Evolutionary conservation across 1,140 invertebrate genomes (phyloP), one percentile per base, ranked within the genome.

Genomic region (Dinoponera quadriceps): DNA sequence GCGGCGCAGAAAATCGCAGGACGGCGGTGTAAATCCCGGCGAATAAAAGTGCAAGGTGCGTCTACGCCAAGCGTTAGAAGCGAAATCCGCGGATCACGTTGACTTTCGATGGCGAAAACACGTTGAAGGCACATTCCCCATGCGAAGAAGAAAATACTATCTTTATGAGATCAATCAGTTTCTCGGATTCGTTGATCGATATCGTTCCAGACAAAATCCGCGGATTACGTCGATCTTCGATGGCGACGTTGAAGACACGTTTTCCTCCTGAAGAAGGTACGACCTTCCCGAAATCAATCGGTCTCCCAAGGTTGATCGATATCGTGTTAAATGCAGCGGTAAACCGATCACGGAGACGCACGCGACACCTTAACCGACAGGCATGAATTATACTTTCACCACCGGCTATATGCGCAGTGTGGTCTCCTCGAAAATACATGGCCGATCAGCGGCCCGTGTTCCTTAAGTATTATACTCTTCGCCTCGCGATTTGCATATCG

Each of bases 401-500:
- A 66, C 71, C 65, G 65, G 57, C 54, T 74, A 69, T n/a, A 77
- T 44, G 27, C 9, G 38, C n/a, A 5, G 22, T 25, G 27, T 27
- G 49, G 65, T 55, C 18, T 27, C 13, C 0, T 4, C 72, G 7
- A 85, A 84, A 85, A 60, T 73, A 69, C 51, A 57, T 49, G 44
- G 29, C 13, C 22, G 83, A 57, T 69, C 60, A 62, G 38, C 29
- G 5, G 38, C 22, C 11, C 69, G 49, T 69, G 71, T 68, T 38
- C 20, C 20, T 27, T 13, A 54, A 27, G 57, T 68, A 65, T 49
- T 75, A 71, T 81, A 81, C 22, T 13, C 63, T 60, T 54, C 16
- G 33, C 62, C 20, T 13, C 29, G 54, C 49, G 54, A 84, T 87
- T 86, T 83, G 65, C 81, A 87, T 87, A 83, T 77, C 69, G 33